Evolutionary conservation across 2,113 vertebrate genomes (phyloP).

Genomic region (Sturnus vulgaris): DNA sequence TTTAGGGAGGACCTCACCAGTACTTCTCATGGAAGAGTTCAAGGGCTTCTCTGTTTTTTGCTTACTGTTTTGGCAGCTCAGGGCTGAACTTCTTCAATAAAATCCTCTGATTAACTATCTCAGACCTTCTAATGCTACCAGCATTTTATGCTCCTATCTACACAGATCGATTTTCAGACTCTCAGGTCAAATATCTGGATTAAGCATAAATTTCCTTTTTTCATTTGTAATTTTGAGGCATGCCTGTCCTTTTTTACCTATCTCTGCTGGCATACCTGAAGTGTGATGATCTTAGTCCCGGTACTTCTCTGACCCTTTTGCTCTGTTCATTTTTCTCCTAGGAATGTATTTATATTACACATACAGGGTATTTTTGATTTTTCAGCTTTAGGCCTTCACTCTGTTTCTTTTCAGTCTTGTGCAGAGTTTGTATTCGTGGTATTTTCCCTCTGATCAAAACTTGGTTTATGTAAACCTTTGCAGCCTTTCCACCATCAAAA

Average conservation of each 20-base stretch:
- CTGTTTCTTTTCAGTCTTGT: neutral
- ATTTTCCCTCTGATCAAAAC: neutral
- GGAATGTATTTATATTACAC: neutral
- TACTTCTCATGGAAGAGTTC: neutral
- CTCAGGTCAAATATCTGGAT: neutral
- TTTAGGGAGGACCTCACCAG: neutral
- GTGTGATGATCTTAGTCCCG: neutral
- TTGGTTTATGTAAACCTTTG: neutral
- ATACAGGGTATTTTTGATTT: neutral
- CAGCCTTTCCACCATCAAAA: neutral
- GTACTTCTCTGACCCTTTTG: neutral
- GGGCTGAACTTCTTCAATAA: neutral
- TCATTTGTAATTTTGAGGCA: neutral
- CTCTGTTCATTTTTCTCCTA: neutral
- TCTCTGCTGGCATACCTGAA: neutral
- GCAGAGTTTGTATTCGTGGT: neutral
- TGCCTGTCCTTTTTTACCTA: accelerated
- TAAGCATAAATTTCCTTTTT: neutral
- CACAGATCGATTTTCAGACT: neutral
- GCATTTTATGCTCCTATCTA: neutral
- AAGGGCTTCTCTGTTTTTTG: neutral
- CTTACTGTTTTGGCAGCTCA: neutral
- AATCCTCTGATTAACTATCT: neutral
- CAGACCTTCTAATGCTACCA: neutral
- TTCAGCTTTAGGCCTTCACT: neutral